Evolutionary conservation across 2,797 vertebrate genomes (phyloP), one percentile per base, ranked within the genome.

Genomic region (Tolypeutes matacus): DNA sequence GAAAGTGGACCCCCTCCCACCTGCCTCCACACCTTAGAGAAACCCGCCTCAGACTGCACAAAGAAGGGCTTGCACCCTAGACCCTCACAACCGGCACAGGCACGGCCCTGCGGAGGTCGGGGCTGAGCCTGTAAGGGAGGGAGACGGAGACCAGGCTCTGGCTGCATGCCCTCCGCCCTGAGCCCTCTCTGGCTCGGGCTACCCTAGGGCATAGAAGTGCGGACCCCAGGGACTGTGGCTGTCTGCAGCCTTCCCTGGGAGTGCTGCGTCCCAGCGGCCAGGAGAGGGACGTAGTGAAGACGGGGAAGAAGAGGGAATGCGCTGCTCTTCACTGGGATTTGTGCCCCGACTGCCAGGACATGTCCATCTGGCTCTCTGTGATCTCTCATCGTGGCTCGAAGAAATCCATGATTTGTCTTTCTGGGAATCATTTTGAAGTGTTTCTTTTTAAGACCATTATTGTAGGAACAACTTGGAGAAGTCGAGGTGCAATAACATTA

Each of bases 401-500:
- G 88, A 94, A 75, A 87, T 15, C 80, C 42, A 65, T 17, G 46
- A 4, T 70, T 70, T 70, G 39, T 42, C 56, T 89, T 93, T 86
- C 93, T 46, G 64, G 20, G 39, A 53, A 91, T 94, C 56, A 58
- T n/a, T 80, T 6, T 46, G 64, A 46, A 20, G 31, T 42, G 53
- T 56, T 69, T 58, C 77, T 93, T 84, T 96, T 93, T 88, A 94
- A 90, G 87, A 76, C 64, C 64, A 51, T 75, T 95, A 18, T 67
- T 58, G 53, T 77, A 83, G 89, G 49, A 76, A 81, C 92, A 93
- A 69, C 75, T 65, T 53, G 87, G 78, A 93, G 81, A 62, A 87
- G 87, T 42, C 3, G 51, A 77, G 73, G 58, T 14, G 78, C 93
- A 92, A 92, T 96, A 96, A 95, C 95, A 94, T 97, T 83, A 96